A percentile compares a stretch with the other conserved stretches of the same genome.
phyloP scores from a whole-genome alignment of 2,113 vertebrate genomes.

The Halcyon senegalensis region DNA sequence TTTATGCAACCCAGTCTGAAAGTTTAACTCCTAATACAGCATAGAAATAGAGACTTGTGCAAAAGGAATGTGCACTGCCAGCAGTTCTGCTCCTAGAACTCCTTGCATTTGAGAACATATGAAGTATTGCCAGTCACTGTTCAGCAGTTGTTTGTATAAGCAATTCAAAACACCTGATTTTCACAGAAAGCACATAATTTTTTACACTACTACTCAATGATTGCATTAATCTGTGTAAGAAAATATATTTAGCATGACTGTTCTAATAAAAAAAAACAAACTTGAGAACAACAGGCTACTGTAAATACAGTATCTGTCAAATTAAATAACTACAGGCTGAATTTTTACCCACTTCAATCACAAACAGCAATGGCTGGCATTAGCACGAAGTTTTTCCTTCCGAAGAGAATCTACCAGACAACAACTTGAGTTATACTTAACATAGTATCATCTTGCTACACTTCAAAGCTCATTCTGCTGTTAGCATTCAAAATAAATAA shows the following conservation, averaged over 20 bases:
- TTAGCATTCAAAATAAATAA: background rate
- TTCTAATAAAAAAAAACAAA: background rate
- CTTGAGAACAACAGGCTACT: background rate
- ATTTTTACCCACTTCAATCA: background rate
- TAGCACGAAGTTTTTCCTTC: background rate
- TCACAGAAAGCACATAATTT: background rate
- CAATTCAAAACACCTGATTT: background rate
- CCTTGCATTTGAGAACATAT: background rate
- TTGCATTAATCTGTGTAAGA: background rate
- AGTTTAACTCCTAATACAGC: background rate
- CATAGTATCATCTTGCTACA: background rate
- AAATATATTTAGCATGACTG: background rate
- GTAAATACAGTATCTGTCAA: constrained; percentile 9
- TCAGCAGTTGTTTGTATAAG: background rate
- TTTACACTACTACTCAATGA: background rate
- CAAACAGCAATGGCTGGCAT: background rate
- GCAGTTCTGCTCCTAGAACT: background rate
- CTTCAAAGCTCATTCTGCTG: background rate
- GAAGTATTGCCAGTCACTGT: background rate
- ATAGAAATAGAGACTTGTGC: constrained; percentile 11
- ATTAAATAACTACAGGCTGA: constrained; percentile 18
- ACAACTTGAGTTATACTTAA: background rate
- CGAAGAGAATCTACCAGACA: background rate
- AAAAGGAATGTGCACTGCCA: constrained; percentile 36
- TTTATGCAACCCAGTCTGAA: constrained; percentile 30